Evolutionary conservation across 64 coral and sea anemone genomes (phyloP).

Genomic region (Hydrozoanthus tunicans): DNA sequence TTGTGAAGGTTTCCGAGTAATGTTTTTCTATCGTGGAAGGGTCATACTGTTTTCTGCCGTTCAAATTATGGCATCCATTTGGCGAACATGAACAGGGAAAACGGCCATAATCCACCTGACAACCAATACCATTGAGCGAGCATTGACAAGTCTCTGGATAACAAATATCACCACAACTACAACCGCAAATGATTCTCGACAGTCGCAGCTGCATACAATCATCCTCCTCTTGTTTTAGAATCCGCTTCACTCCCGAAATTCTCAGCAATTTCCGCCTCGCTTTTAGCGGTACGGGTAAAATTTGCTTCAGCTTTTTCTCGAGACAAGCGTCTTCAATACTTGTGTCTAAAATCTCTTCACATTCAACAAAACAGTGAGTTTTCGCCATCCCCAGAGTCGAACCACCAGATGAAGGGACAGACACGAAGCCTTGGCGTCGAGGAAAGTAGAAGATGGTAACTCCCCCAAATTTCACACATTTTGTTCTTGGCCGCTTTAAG

Average conservation of each 20-base stretch:
- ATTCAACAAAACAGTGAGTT: slow-evolving; percentile 79
- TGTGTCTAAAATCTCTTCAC: slow-evolving; percentile 49
- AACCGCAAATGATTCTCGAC: slow-evolving; percentile 84
- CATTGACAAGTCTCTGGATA: slow-evolving; percentile 89
- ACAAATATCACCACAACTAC: slow-evolving; percentile 83
- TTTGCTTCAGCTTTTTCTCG: slow-evolving; percentile 44
- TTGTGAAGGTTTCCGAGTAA: slow-evolving; percentile 86
- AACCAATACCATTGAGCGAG: slow-evolving; percentile 82
- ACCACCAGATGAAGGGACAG: slow-evolving; percentile 88
- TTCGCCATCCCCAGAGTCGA: slow-evolving; percentile 88
- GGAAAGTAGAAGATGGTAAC: slow-evolving; percentile 86
- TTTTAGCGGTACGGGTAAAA: slow-evolving; percentile 75
- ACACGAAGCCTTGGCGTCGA: slow-evolving; percentile 86
- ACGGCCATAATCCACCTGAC: slow-evolving; percentile 93
- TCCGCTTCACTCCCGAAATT: slow-evolving; percentile 76
- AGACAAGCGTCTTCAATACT: slow-evolving; percentile 33
- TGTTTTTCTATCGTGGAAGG: slow-evolving; percentile 71
- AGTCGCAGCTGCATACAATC: slow-evolving; percentile 85
- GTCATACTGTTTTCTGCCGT: slow-evolving; percentile 92
- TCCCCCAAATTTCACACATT: slow-evolving; percentile 77
- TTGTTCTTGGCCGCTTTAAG: slow-evolving; percentile 64
- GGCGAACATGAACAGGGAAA: slow-evolving; percentile 85
- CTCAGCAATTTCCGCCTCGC: slow-evolving; percentile 70
- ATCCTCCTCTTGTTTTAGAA: slow-evolving; percentile 79
- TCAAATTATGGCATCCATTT: slow-evolving; percentile 74